Base-by-base conservation (phyloP, 2,888 invertebrate species). In the Epiblema foenella region DNA sequence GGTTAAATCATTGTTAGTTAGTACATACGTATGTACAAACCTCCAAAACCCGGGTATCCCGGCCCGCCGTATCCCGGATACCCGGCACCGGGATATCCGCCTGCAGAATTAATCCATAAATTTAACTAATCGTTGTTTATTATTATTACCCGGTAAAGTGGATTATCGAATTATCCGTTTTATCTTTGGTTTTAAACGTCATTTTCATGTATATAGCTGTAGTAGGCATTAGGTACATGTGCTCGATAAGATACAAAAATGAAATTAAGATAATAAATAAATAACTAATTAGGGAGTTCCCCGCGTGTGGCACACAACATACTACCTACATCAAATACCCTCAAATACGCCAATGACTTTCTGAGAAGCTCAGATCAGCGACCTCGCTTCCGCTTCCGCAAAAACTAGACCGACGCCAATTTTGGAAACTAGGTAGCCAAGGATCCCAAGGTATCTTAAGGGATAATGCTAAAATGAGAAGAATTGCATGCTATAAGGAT, bases 61-160 rank as follows among this genome's bases (percentile, higher is more conserved):
- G 63, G 68, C 9, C 76, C 72, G 39, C 73, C 73, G 56, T 64
- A 67, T 29, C 72, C 73, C 8, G 60, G 63, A 42, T 68, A 54
- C 18, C 72, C 72, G 29, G 66, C 68, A 58, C 77, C 58, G 29
- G 75, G 75, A 67, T 79, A 81, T 73, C 80, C 80, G 52, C 76
- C 76, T 71, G 75, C 64, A 52, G 68, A 73, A 74, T 64, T 39
- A 67, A 66, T 66, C 42, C 64, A 52, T 65, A 65, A 58, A 39
- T 57, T 8, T 64, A 39, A 11, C 20, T 17, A 33, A 24, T 4
- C 17, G 29, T 33, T 52, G 18, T 20, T 12, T 29, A 56, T n/a
- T 46, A n/a, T 2, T 24, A 54, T n/a, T 56, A 29, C 56, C 56
- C 8, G 29, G 11, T 15, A 56, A n/a, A 29, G 8, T 9, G 24